Evolutionary conservation across 2,113 vertebrate genomes (phyloP).

Genomic region (human): DNA sequence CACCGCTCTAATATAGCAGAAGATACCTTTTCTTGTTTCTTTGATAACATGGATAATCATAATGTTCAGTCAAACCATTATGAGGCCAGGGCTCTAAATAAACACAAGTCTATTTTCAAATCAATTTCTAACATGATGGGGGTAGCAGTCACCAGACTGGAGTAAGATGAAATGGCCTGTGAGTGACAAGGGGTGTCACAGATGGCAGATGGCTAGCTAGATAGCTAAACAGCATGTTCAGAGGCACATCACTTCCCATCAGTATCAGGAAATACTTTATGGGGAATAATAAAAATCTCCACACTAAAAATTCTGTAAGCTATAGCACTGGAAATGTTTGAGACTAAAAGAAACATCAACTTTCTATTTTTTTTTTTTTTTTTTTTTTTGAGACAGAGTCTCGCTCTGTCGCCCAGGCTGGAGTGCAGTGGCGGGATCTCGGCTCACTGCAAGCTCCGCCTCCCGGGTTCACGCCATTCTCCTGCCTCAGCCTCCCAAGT

Average conservation of each 20-base stretch:
- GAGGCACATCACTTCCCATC: background rate
- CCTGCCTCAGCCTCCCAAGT: too few species aligned
- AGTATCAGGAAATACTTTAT: background rate
- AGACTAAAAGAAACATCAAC: constrained; percentile 39
- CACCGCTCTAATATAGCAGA: background rate
- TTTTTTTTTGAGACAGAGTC: too few species aligned
- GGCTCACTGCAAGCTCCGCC: too few species aligned
- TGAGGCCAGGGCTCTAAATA: background rate
- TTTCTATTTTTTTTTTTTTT: background rate
- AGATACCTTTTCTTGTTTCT: background rate
- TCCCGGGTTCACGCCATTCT: too few species aligned
- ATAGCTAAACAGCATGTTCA: accelerated
- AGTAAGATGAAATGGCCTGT: background rate
- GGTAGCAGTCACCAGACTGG: background rate
- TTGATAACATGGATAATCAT: background rate
- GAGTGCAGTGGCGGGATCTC: too few species aligned
- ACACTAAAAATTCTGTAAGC: background rate
- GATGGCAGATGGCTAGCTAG: background rate
- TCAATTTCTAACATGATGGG: background rate
- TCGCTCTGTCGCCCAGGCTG: too few species aligned
- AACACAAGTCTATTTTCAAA: background rate
- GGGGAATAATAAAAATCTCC: background rate
- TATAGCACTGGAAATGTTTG: background rate
- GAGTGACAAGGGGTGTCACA: background rate
- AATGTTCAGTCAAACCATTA: background rate